Conservation (phyloP, 2,797 vertebrate genomes). For the Malacoraja senta region DNA sequence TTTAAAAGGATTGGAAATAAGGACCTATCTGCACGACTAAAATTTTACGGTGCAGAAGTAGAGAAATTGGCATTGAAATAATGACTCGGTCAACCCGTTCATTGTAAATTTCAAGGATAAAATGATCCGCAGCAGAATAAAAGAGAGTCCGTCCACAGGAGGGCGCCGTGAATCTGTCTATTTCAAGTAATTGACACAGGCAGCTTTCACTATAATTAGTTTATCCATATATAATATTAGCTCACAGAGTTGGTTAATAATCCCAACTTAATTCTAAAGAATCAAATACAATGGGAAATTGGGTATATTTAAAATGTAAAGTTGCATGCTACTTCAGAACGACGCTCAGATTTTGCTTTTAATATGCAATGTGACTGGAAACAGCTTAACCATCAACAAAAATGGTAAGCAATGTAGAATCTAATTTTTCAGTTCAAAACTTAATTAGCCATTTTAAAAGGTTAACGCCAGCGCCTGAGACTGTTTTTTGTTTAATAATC, state of each 20-base stretch:
- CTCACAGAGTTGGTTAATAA: constrained; percentile 66
- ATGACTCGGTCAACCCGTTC: neutral
- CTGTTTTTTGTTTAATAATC: constrained; percentile 99
- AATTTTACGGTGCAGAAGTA: neutral
- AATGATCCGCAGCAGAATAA: neutral
- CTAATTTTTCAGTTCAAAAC: constrained; percentile 99
- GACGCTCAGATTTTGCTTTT: neutral
- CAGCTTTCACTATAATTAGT: constrained; percentile 76
- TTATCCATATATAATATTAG: constrained; percentile 78
- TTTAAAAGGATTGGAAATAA: neutral
- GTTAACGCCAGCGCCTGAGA: constrained; percentile 99
- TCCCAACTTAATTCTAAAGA: constrained; percentile 78
- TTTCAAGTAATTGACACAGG: constrained; percentile 62
- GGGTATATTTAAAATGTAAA: constrained; percentile 70
- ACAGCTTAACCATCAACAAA: constrained; percentile 90
- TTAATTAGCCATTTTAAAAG: constrained; percentile 99
- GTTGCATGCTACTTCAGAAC: constrained; percentile 4
- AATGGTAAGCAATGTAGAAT: constrained; percentile 99
- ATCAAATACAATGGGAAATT: constrained; percentile 60
- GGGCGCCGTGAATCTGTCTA: constrained; percentile 48
- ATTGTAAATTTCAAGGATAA: neutral
- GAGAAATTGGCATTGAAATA: neutral
- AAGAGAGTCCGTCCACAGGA: constrained; percentile 51
- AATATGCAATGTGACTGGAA: constrained; percentile 60
- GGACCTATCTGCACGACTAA: neutral